Evolutionary conservation across 2,888 invertebrate species (phyloP).

Genomic region (Abrostola triplasia): DNA sequence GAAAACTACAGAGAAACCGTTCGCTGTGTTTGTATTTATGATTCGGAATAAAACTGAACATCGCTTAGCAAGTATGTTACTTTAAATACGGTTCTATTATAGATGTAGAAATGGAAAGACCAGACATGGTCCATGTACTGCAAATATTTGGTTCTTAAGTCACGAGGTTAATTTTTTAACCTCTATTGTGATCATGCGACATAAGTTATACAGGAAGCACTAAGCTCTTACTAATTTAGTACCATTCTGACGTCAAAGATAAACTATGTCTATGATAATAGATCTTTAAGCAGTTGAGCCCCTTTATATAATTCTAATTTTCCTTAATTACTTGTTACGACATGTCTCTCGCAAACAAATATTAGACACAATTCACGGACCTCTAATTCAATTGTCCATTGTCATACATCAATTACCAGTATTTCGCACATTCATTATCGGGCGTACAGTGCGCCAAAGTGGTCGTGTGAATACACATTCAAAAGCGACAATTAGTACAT

Average conservation of each 20-base stretch:
- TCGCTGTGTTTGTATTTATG: slow-evolving; percentile 29
- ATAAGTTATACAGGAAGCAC: background rate
- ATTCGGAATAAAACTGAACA: slow-evolving; percentile 23
- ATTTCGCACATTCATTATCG: slow-evolving; percentile 40
- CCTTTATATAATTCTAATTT: slow-evolving; percentile 3
- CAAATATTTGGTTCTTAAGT: too few species aligned
- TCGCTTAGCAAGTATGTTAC: slow-evolving; percentile 11
- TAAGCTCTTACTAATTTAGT: background rate
- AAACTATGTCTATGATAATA: background rate
- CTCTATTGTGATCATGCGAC: background rate
- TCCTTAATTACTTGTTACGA: slow-evolving; percentile 4
- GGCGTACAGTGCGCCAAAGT: slow-evolving; percentile 19
- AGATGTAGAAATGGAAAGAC: too few species aligned
- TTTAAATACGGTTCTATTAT: background rate
- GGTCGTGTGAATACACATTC: slow-evolving; percentile 35
- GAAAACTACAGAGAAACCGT: slow-evolving; percentile 37
- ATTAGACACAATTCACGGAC: slow-evolving; percentile 16
- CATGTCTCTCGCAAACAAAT: slow-evolving; percentile 9
- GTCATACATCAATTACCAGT: slow-evolving; percentile 38
- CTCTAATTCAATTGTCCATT: slow-evolving; percentile 48
- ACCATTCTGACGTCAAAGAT: background rate
- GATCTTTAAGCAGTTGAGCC: background rate
- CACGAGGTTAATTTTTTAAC: background rate
- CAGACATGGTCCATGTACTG: too few species aligned
- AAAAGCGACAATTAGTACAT: slow-evolving; percentile 4